Evolutionary conservation across 2,888 invertebrate species (phyloP), one percentile per base, ranked within the genome.

Genomic region (Amorpha juglandis): DNA sequence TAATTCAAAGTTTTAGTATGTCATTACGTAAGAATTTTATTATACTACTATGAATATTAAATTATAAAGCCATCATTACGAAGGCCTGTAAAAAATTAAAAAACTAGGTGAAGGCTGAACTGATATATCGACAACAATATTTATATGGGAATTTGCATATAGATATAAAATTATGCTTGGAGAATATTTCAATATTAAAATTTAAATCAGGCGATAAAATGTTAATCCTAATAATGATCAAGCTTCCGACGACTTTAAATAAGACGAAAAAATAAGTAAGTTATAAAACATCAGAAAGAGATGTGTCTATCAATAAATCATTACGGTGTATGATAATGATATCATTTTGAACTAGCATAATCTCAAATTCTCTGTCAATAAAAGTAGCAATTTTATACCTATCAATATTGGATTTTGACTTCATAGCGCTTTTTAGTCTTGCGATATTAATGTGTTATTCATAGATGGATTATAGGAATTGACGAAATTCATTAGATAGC

Each of bases 21-120:
- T 58, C 12, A 58, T 58, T 12, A 42, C 19, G 42, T 42, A 58
- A 58, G 6, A 42, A 38, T 45, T 45, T 45, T 45, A 45, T 27
- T 16, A 63, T 48, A 14, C 33, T 33, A 33, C n/a, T 62, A 45
- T 47, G 33, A 63, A 63, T 63, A 63, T 48, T 47, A 48, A 47
- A 63, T 45, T 33, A 62, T 42, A 47, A n/a, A 27, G 21, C n/a
- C 42, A 63, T 63, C n/a, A 63, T 48, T 66, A 66, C 68, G 67
- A 74, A 77, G 58, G 42, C 38, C 27, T 55, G 35, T 47, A 48
- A 63, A 75, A 80, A 82, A 77, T 75, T 66, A 68, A 75, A 79
- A 76, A 83, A 76, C 73, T 83, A 71, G 84, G 84, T 80, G 78
- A 84, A 84, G 84, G 84, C 70, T 67, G 64, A 63, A 71, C 63